These are phyloP conservation scores for Anguilla pacifica DNA, from an alignment of 2,797 vertebrate species.

Conservation along the genomic window DNA sequence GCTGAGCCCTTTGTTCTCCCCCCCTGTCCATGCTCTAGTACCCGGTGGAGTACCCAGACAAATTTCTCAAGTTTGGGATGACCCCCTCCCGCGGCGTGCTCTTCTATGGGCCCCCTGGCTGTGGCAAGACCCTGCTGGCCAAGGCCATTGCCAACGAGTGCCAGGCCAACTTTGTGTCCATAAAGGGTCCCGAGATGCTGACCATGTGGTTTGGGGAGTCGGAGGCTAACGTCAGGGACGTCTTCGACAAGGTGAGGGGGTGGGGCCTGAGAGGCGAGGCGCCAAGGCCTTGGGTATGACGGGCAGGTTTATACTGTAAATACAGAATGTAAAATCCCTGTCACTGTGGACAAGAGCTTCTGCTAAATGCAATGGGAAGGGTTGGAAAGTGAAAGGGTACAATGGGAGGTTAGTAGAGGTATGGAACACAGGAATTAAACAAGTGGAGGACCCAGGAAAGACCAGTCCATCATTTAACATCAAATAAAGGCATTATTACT, in stretches of 20 bases:
- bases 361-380: too few species aligned
- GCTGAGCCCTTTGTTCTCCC: not conserved
- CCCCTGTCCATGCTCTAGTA: slow-evolving; percentile 42
- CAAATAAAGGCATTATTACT: too few species aligned
- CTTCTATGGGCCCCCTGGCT: slow-evolving; percentile 63
- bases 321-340: too few species aligned
- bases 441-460: not conserved
- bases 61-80: slow-evolving; percentile 67
- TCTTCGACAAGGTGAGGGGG: slow-evolving; percentile 61
- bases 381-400: not conserved
- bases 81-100: slow-evolving; percentile 62
- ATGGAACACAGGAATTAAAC: not conserved
- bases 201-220: slow-evolving; percentile 68
- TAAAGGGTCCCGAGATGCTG: slow-evolving; percentile 63
- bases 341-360: too few species aligned
- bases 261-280: not conserved
- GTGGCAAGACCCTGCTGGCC: slow-evolving; percentile 62
- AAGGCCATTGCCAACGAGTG: slow-evolving; percentile 65
- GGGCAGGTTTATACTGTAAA: not conserved
- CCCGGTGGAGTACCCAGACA: slow-evolving; percentile 64
- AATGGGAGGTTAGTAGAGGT: not conserved
- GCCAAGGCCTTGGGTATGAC: not conserved
- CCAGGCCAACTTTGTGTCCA: slow-evolving; percentile 65
- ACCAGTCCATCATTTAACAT: too few species aligned
- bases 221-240: slow-evolving; percentile 63